Percentiles rank a stretch among this genome's conserved stretches.
phyloP scores from a whole-genome alignment of 2,888 invertebrate genomes.

The Ormyrus labotus region DNA sequence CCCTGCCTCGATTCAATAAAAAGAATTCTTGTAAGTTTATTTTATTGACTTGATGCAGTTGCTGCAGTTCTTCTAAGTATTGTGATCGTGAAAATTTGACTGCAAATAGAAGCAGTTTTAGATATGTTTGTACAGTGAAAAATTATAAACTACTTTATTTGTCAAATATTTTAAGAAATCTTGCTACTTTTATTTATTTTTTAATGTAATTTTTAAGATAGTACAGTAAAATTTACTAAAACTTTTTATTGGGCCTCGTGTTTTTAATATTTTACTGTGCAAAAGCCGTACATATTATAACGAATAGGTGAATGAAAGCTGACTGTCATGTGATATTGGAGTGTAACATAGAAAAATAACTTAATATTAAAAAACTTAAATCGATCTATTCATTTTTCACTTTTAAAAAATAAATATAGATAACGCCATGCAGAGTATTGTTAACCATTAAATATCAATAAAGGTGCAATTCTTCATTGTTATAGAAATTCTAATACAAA shows the following conservation, averaged over 20 bases:
- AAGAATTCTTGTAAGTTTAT: no score
- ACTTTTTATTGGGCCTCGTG: no score
- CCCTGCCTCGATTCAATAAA: no score
- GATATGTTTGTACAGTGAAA: background rate
- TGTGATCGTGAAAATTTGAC: no score
- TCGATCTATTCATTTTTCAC: background rate
- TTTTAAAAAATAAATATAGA: background rate
- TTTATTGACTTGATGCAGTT: no score
- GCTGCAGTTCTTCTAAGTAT: no score
- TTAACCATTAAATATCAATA: no score
- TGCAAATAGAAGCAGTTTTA: background rate
- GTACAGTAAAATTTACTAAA: no score
- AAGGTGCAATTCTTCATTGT: no score
- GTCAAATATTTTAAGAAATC: background rate
- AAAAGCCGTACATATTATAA: no score
- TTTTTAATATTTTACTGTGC: no score
- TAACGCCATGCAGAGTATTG: background rate
- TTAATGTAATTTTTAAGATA: background rate
- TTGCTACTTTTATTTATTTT: background rate
- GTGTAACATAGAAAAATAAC: constrained; percentile 22
- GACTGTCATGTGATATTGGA: constrained; percentile 38
- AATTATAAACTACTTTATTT: background rate
- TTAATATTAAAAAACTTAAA: constrained; percentile 24
- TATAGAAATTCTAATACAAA: constrained; percentile 5
- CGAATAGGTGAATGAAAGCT: background rate